phyloP scores from a whole-genome alignment of 2,113 vertebrate genomes.

The Platysteira castanea region DNA sequence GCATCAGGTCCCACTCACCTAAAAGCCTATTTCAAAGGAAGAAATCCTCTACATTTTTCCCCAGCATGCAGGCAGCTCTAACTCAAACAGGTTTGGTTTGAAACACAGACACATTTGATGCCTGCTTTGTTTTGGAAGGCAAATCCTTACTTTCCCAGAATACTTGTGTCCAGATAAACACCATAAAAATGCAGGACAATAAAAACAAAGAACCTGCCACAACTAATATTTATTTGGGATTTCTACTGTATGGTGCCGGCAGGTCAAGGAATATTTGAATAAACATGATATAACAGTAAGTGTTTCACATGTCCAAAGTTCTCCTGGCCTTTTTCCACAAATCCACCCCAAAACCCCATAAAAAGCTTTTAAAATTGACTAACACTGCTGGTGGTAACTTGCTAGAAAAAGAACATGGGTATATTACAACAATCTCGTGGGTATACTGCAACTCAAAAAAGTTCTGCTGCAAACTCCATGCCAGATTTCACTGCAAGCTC shows the following conservation, averaged over 20 bases:
- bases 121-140: background rate
- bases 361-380: background rate
- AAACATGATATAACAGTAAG: background rate
- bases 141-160: background rate
- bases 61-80: background rate
- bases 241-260: background rate
- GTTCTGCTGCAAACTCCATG: background rate
- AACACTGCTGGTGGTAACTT: background rate
- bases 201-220: background rate
- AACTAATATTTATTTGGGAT: background rate
- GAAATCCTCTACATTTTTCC: background rate
- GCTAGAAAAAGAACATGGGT: background rate
- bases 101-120: background rate
- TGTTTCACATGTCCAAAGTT: background rate
- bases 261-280: background rate
- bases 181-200: background rate
- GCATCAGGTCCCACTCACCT: background rate
- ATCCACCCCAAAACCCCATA: background rate
- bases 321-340: background rate
- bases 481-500: background rate
- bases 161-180: background rate
- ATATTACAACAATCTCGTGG: background rate
- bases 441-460: background rate
- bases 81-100: background rate
- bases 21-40: background rate